These are phyloP conservation scores for Dermochelys coriacea DNA, from an alignment of 2,797 vertebrate species.

Conservation along the genomic window DNA sequence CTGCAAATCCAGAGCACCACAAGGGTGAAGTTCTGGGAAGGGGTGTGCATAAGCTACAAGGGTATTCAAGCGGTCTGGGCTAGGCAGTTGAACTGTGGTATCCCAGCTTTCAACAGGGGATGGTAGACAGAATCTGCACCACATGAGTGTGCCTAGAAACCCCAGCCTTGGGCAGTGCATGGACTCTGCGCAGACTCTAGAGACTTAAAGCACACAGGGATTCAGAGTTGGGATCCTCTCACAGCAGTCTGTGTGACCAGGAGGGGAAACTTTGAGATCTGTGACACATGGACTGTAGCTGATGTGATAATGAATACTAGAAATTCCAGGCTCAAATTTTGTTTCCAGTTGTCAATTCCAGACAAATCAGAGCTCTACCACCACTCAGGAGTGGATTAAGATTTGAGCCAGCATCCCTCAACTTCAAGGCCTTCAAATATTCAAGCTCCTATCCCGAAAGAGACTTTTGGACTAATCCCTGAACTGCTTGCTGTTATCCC, in stretches of 20 bases:
- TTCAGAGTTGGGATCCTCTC: background rate
- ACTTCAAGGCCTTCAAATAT: background rate
- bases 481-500: background rate
- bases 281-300: background rate
- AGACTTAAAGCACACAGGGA: background rate
- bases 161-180: background rate
- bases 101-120: background rate
- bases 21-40: background rate
- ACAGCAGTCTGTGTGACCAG: background rate
- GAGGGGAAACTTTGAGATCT: background rate
- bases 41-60: background rate
- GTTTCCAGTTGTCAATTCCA: background rate
- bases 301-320: background rate
- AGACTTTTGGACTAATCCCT: background rate
- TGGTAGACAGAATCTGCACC: background rate
- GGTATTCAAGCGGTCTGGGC: background rate
- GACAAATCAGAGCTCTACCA: slow-evolving; percentile 36
- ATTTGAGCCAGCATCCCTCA: background rate
- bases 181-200: background rate
- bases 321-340: slow-evolving; percentile 28
- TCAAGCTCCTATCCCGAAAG: background rate
- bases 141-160: background rate
- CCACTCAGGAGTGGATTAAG: background rate
- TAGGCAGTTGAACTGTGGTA: background rate
- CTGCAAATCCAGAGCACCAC: background rate